phyloP scores from a whole-genome alignment of 2,888 invertebrate genomes.

The Melieria omissa region DNA sequence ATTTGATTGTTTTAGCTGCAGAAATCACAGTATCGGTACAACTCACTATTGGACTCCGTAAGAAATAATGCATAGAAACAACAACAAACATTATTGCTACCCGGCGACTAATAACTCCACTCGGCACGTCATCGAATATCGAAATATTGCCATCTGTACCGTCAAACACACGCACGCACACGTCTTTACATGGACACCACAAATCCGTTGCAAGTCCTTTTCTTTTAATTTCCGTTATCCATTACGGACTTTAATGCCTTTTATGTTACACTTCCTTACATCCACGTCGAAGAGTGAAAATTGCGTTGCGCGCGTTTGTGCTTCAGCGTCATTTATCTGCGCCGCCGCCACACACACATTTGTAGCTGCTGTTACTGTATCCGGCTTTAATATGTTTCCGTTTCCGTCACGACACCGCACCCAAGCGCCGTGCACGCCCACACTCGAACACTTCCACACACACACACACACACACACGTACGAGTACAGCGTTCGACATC shows the following conservation, averaged over 20 bases:
- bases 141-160: background rate
- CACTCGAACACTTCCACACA: no score
- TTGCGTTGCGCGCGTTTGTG: constrained; percentile 18
- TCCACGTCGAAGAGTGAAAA: background rate
- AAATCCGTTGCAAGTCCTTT: background rate
- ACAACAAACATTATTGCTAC: no score
- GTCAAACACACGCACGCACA: background rate
- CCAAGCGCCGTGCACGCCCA: no score
- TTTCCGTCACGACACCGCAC: constrained; percentile 22
- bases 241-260: constrained; percentile 16
- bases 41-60: no score
- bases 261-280: background rate
- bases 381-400: constrained; percentile 38
- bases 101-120: no score
- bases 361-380: constrained; percentile 25
- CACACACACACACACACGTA: no score
- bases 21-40: no score
- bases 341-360: background rate
- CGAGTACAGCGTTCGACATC: no score
- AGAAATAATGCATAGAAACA: no score
- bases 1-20: no score
- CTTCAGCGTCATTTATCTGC: background rate
- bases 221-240: constrained; percentile 24
- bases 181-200: background rate
- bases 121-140: background rate